A percentile compares a stretch with the other conserved stretches of the same genome.
phyloP scores from a whole-genome alignment of 1,140 invertebrate genomes.

The Pseudomyrmex flavicornis region DNA sequence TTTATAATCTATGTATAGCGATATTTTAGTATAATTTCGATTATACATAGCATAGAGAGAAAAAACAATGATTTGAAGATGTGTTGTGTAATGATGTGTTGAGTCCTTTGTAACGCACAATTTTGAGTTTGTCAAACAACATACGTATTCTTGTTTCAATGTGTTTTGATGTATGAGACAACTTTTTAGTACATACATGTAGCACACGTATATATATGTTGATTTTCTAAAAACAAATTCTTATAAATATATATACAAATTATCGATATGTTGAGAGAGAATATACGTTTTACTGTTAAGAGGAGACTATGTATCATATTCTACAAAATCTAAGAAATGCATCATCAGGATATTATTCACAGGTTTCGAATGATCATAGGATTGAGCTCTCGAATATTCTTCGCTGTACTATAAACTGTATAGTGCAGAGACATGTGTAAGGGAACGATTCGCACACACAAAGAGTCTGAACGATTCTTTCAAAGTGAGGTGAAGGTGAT shows the following conservation, averaged over 20 bases:
- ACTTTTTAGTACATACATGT: constrained; percentile 34
- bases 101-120: constrained; percentile 59
- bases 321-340: constrained; percentile 60
- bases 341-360: constrained; percentile 59
- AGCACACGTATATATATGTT: constrained; percentile 51
- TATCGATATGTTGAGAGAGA: constrained; percentile 40
- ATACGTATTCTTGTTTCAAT: constrained; percentile 23
- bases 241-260: constrained; percentile 7
- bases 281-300: constrained; percentile 64
- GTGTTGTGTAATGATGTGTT: constrained; percentile 22
- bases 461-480: constrained; percentile 60
- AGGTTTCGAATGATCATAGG: constrained; percentile 43
- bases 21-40: constrained; percentile 62
- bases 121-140: constrained; percentile 25
- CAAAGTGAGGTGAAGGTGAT: constrained; percentile 61
- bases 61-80: constrained; percentile 22
- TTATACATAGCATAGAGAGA: constrained; percentile 53
- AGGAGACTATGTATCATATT: constrained; percentile 56
- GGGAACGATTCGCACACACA: constrained; percentile 63
- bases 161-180: constrained; percentile 7
- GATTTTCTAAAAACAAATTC: constrained; percentile 43
- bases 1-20: constrained; percentile 64
- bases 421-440: constrained; percentile 57
- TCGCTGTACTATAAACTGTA: constrained; percentile 64
- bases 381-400: constrained; percentile 65